Evolutionary conservation across 2,113 vertebrate species (phyloP).

Genomic region (Mixornis gularis): DNA sequence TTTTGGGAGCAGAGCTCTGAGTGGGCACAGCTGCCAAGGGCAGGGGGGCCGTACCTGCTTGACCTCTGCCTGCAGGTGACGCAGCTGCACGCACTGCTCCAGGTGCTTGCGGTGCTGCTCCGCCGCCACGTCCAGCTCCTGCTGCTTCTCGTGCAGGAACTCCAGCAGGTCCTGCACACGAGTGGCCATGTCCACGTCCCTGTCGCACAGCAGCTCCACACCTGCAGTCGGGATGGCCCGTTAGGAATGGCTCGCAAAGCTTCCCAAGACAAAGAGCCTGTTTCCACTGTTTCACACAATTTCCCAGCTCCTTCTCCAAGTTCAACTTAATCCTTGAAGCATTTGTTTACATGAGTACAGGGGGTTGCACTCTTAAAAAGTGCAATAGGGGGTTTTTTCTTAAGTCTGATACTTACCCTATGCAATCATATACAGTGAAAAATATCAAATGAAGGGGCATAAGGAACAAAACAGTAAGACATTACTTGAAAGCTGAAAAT

Average conservation of each 20-base stretch:
- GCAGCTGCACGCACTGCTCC: conserved; percentile 96
- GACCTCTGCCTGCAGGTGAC: conserved; percentile 96
- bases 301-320: background rate
- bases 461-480: background rate
- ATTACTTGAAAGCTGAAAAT: background rate
- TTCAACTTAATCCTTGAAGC: background rate
- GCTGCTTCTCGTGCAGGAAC: conserved; percentile 97
- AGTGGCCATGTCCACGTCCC: conserved; percentile 95
- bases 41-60: conserved; percentile 80
- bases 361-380: background rate
- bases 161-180: conserved; percentile 95
- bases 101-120: conserved; percentile 95
- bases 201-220: conserved; percentile 92
- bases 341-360: background rate
- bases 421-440: background rate
- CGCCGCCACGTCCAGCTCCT: conserved; percentile 88
- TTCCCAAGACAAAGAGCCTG: fast-evolving
- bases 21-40: fast-evolving
- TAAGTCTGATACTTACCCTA: background rate
- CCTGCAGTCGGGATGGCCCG: conserved; percentile 56
- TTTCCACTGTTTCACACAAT: background rate
- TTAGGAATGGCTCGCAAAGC: background rate
- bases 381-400: fast-evolving
- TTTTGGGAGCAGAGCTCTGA: background rate
- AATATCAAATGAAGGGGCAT: background rate